Conservation (phyloP, 92 coral and sea anemone species). For the Ricordea florida region DNA sequence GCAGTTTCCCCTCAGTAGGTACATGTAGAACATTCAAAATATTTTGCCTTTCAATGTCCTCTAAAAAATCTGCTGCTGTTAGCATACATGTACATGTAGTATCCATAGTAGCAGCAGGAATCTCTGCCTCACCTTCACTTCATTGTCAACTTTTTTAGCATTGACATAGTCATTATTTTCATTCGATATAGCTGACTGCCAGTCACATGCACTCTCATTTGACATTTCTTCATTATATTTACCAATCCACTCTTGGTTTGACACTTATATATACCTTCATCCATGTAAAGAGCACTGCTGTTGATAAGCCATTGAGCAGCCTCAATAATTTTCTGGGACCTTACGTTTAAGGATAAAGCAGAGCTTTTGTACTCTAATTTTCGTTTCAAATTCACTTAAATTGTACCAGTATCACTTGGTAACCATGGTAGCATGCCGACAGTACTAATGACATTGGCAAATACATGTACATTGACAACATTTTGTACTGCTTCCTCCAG, state of each 20-base stretch:
- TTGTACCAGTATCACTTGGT: conserved; percentile 23
- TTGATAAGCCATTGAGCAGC: conserved; percentile 38
- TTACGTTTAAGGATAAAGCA: conserved; percentile 42
- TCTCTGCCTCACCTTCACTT: conserved; percentile 52
- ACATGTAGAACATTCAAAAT: conserved; percentile 51
- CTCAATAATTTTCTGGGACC: conserved; percentile 46
- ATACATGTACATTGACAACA: conserved; percentile 50
- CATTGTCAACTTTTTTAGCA: no score
- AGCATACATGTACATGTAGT: no score
- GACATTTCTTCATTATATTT: conserved; percentile 16
- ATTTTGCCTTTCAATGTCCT: conserved; percentile 43
- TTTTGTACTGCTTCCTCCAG: conserved; percentile 22
- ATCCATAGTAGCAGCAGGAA: conserved; percentile 55
- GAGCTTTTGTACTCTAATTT: conserved; percentile 55
- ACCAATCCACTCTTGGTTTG: conserved; percentile 44
- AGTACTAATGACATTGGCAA: conserved; percentile 51
- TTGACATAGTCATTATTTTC: conserved; percentile 27
- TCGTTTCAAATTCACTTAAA: conserved; percentile 4
- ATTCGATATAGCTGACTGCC: background rate
- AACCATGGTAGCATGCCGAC: conserved; percentile 10
- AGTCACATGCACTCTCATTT: conserved; percentile 16
- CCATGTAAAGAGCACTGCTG: conserved; percentile 56
- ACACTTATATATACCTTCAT: conserved; percentile 33
- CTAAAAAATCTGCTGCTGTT: conserved; percentile 54
- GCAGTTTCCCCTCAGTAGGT: conserved; percentile 59